phyloP scores from a whole-genome alignment of 2,797 vertebrate genomes.

The Eleutherodactylus coqui region DNA sequence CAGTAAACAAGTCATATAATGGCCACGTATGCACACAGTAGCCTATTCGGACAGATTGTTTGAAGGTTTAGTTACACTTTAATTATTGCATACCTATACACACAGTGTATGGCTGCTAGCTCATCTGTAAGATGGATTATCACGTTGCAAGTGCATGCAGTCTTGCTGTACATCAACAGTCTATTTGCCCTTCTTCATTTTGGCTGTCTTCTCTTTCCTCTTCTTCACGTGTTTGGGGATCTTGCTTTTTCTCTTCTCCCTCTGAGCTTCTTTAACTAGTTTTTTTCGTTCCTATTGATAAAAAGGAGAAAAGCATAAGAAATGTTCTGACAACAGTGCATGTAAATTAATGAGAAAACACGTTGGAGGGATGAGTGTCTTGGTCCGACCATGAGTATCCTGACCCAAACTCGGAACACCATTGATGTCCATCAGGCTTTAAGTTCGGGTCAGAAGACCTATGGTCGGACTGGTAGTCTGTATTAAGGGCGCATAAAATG shows the following conservation, averaged over 20 bases:
- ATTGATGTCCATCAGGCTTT: too few relatives aligned
- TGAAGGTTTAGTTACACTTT: too few relatives aligned
- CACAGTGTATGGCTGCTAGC: constrained; percentile 32
- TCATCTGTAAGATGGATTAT: constrained; percentile 57
- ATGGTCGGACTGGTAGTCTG: too few relatives aligned
- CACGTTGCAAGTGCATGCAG: not conserved
- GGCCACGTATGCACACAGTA: too few relatives aligned
- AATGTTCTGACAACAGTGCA: not conserved
- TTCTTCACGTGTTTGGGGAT: constrained; percentile 93
- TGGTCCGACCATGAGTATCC: too few relatives aligned
- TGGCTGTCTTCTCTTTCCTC: constrained; percentile 89
- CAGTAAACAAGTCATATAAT: too few relatives aligned
- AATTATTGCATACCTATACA: not conserved
- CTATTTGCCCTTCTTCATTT: constrained; percentile 89
- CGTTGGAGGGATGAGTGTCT: too few relatives aligned
- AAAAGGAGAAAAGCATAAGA: constrained; percentile 48
- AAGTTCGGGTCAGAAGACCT: too few relatives aligned
- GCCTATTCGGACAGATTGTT: too few relatives aligned
- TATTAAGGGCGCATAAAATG: too few relatives aligned
- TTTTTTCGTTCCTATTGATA: constrained; percentile 91
- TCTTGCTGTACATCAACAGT: constrained; percentile 9
- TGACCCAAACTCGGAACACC: too few relatives aligned
- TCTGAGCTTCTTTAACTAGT: constrained; percentile 89
- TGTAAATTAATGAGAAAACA: not conserved
- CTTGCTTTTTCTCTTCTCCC: constrained; percentile 92